Conservation (phyloP, 2,888 invertebrate genomes). For the Steinernema carpocapsae region DNA sequence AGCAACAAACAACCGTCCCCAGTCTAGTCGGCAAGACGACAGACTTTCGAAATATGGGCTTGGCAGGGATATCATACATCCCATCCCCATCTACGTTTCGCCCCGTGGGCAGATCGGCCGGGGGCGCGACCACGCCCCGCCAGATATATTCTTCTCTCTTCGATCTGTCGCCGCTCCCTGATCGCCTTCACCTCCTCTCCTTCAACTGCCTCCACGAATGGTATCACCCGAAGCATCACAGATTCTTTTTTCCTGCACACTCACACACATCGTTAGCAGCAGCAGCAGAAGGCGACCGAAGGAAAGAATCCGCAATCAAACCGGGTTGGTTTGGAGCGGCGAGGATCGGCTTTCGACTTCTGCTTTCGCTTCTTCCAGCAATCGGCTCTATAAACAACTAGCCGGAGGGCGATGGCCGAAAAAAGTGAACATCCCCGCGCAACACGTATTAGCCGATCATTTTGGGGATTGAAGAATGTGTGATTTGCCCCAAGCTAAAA, state of each 20-base stretch:
- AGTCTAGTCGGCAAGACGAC: conserved; percentile 33
- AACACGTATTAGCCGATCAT: conserved; percentile 35
- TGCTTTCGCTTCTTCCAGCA: conserved; percentile 34
- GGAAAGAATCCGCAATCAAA: conserved; percentile 35
- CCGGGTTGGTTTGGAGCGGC: not conserved
- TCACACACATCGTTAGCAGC: not conserved
- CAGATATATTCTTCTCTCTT: conserved; percentile 11
- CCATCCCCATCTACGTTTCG: conserved; percentile 35
- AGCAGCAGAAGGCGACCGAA: conserved; percentile 25
- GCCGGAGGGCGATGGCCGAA: conserved; percentile 27
- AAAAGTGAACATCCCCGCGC: conserved; percentile 31
- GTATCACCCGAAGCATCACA: conserved; percentile 31
- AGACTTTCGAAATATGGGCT: conserved; percentile 34
- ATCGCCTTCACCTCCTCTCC: conserved; percentile 21
- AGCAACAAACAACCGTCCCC: conserved; percentile 34
- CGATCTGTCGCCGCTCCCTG: conserved; percentile 22
- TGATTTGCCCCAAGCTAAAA: conserved; percentile 23
- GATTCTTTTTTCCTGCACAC: not conserved
- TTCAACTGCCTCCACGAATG: conserved; percentile 22
- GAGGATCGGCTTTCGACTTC: conserved; percentile 2
- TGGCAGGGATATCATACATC: conserved; percentile 35
- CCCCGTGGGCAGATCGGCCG: conserved; percentile 35
- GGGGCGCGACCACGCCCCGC: conserved; percentile 35
- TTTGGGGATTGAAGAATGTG: conserved; percentile 28
- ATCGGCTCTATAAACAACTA: conserved; percentile 25